A percentile compares a stretch with the other conserved stretches of the same genome.
Evolutionary conservation across 1,140 invertebrate species (phyloP).

Genomic region (Heliothis subflexa): DNA sequence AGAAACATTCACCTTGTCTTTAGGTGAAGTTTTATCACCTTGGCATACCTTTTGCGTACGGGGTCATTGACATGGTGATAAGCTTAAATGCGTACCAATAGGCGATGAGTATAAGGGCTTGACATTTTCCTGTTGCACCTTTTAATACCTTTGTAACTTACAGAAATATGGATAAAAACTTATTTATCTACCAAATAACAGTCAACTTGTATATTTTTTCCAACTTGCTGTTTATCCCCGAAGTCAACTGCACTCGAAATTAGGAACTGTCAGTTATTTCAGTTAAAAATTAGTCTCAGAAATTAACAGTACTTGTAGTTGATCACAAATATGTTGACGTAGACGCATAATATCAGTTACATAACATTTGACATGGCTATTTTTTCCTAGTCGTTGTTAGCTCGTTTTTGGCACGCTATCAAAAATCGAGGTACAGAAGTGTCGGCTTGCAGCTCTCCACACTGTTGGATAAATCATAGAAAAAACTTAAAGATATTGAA

Average conservation of each 20-base stretch:
- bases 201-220: neutral
- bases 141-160: neutral
- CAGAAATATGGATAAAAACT: neutral
- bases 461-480: slow-evolving; percentile 43
- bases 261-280: neutral
- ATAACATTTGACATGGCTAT: slow-evolving; percentile 77
- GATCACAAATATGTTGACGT: slow-evolving; percentile 58
- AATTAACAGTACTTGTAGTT: slow-evolving; percentile 33
- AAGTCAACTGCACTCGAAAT: slow-evolving; percentile 26
- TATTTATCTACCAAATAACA: neutral
- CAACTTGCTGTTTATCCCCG: slow-evolving; percentile 4
- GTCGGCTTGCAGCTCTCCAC: slow-evolving; percentile 47
- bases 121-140: slow-evolving; percentile 5
- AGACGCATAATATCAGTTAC: slow-evolving; percentile 66
- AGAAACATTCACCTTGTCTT: slow-evolving; percentile 53
- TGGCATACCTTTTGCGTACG: slow-evolving; percentile 74
- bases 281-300: neutral
- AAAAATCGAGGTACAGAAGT: slow-evolving; percentile 62
- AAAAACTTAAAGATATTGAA: slow-evolving; percentile 12
- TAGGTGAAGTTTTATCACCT: slow-evolving; percentile 72
- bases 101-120: slow-evolving; percentile 1
- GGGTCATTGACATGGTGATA: slow-evolving; percentile 69
- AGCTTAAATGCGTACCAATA: slow-evolving; percentile 16
- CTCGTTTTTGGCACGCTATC: slow-evolving; percentile 72
- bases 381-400: slow-evolving; percentile 79